phyloP scores from a whole-genome alignment of 92 coral and sea anemone genomes.

The Palythoa heliodiscus region DNA sequence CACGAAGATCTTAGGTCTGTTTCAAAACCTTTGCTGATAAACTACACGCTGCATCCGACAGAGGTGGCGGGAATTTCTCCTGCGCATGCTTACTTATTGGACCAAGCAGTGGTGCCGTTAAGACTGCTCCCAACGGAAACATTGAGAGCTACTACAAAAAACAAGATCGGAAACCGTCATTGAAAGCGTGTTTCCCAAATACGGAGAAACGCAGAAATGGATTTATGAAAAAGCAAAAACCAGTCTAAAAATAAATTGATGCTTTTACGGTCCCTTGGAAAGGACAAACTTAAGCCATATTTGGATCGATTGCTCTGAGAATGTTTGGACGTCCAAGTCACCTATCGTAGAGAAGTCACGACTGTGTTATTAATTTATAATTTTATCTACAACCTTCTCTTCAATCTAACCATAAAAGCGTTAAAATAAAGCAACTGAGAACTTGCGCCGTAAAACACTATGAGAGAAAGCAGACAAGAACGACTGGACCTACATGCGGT shows the following conservation, averaged over 20 bases:
- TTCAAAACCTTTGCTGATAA: slow-evolving; percentile 11
- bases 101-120: slow-evolving; percentile 11
- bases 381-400: not conserved
- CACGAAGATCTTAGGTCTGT: not conserved
- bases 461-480: not conserved
- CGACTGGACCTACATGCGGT: too few relatives aligned
- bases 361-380: not conserved
- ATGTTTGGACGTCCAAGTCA: too few relatives aligned
- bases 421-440: not conserved
- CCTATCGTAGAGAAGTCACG: not conserved
- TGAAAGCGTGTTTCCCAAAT: not conserved
- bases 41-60: slow-evolving; percentile 37
- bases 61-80: slow-evolving; percentile 38
- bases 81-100: slow-evolving; percentile 25
- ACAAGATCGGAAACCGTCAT: not conserved
- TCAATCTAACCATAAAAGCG: not conserved
- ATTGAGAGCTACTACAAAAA: slow-evolving; percentile 26
- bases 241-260: too few relatives aligned
- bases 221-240: not conserved
- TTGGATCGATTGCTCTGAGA: too few relatives aligned
- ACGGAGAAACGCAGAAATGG: not conserved
- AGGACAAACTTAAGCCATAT: too few relatives aligned
- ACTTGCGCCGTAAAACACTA: too few relatives aligned
- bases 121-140: slow-evolving; percentile 28
- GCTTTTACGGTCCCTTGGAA: too few relatives aligned